Base-by-base conservation (phyloP, 2,113 vertebrate genomes). In the Onychorhynchus coronatus region DNA sequence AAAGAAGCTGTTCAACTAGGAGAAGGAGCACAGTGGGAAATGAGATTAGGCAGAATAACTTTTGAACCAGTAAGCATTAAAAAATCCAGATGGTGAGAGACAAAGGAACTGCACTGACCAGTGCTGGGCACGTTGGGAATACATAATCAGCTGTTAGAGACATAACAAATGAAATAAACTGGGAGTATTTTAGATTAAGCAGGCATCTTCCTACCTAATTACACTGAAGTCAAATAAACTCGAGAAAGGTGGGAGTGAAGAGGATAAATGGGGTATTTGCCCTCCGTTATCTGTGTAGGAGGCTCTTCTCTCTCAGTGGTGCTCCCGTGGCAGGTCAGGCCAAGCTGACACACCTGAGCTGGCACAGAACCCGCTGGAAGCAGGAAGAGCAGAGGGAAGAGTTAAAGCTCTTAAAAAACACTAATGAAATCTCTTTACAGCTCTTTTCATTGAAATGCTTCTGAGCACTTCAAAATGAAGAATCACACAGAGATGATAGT, bases 291-390 rank as follows among this genome's bases (percentile, higher is more conserved):
- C 28, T 9, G 15, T 12, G 61, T 28, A 25, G 61, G 68, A 83
- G n/a, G 47, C 23, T 65, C 11, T 17, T 49, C 35, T 52, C 8
- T 4, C 25, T 5, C 52, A 12, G 0, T 0, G 3, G 11, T 8
- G 27, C 75, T 42, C 21, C 41, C 8, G 50, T 0, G 6, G 33
- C 44, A n/a, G 17, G 5, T 25, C 1, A 41, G 65, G 39, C 80
- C 53, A 16, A 35, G 39, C 39, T 35, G 25, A 5, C 21, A 7
- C 2, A 1, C n/a, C 74, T 17, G 31, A 44, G 15, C 37, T 3
- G 11, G 52, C 47, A 23, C 22, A 2, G 25, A 0, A 46, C 11
- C 46, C 2, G 0, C 42, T 21, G 37, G 35, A 14, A 82, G 19
- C 33, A 72, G 44, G 10, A 39, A 44, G 11, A 65, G 46, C 20